Base-by-base conservation (phyloP, 2,888 invertebrate genomes). In the Epirrita christyi region DNA sequence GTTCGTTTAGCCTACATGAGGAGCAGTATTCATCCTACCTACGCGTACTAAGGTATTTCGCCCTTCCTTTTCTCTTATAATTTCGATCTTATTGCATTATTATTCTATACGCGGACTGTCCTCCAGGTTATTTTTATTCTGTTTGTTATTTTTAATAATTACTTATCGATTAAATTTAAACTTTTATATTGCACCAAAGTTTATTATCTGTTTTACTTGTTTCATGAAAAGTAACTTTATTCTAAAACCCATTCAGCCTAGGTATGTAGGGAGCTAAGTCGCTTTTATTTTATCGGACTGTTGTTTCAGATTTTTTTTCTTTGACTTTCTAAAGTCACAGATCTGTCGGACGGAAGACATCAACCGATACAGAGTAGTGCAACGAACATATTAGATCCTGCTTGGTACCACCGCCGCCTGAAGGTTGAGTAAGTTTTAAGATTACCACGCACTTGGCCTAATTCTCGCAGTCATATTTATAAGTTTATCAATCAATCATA, bases 401-500 rank as follows among this genome's bases (percentile, higher is more conserved):
- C 66, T 80, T 88, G 88, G 88, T 88, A 88, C 71, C 71, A 64
- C 59, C 63, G 64, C 74, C 72, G 70, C 76, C 79, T 76, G 77
- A 82, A 72, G 82, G 80, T 85, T 82, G 80, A 79, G 79, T 83
- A 83, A 83, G 67, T 85, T 80, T 86, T 83, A 85, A 86, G 86
- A 83, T 68, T 79, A 71, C 64, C 69, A 61, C 63, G 81, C 61
- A 84, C 89, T 88, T 91, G 89, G 86, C 89, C 88, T 83, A 80
- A 75, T 83, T 86, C 72, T 71, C 68, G 58, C 59, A 78, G 72
- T 81, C 81, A 84, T 86, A 87, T 85, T 82, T 81, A 81, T 82
- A 83, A 80, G 75, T 82, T 75, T 76, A 72, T 76, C 74, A 61
- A 88, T 89, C 85, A 83, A 86, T 89, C 88, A 89, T 87, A 85